Percentiles rank a stretch among this genome's conserved stretches.
phyloP scores from a whole-genome alignment of 1,140 invertebrate species.

The Cherax destructor region DNA sequence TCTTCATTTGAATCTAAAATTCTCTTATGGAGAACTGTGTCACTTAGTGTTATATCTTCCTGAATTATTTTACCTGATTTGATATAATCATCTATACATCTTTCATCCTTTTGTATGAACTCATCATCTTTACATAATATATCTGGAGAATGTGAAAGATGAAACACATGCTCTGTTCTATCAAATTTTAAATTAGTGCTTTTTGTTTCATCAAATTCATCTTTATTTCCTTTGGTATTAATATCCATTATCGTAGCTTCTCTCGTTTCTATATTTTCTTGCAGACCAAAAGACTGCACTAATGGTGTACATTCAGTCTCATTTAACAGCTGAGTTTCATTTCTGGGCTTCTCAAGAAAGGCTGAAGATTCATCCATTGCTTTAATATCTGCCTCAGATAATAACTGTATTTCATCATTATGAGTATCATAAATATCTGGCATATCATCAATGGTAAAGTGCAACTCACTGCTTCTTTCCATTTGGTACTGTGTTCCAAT shows the following conservation, averaged over 20 bases:
- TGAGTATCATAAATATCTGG: neutral
- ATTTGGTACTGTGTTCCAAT: neutral
- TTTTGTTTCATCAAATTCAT: neutral
- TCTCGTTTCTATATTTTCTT: neutral
- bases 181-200: neutral
- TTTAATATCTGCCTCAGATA: conserved; percentile 38
- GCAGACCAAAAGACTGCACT: neutral
- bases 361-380: neutral
- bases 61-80: neutral
- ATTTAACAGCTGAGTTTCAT: neutral
- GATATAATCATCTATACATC: neutral
- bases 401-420: conserved; percentile 33
- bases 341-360: neutral
- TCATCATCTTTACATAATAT: neutral
- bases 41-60: neutral
- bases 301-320: neutral
- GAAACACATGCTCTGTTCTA: neutral
- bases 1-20: neutral
- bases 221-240: neutral
- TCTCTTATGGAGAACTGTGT: neutral
- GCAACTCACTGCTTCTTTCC: neutral
- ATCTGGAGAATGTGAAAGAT: no score
- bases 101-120: neutral
- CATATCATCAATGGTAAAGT: neutral
- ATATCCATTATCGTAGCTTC: neutral